A percentile compares a stretch with the other conserved stretches of the same genome.
These are phyloP conservation scores for Penaeus indicus DNA, from an alignment of 1,140 invertebrate genomes.

Conservation along the genomic window DNA sequence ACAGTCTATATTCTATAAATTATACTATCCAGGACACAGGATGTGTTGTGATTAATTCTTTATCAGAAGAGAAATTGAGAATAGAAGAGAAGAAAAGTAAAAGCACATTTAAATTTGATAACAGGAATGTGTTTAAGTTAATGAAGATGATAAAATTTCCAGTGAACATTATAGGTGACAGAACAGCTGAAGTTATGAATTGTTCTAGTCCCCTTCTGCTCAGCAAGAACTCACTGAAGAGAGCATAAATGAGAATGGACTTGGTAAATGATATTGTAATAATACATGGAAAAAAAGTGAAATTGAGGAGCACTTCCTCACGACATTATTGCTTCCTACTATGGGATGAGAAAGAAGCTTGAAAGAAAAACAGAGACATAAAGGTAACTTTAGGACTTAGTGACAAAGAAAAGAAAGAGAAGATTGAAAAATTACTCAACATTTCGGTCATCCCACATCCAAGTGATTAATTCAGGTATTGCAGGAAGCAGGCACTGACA, in stretches of 20 bases:
- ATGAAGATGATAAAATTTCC: constrained; percentile 6
- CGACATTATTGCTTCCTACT: neutral
- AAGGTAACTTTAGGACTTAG: neutral
- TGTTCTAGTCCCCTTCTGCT: neutral
- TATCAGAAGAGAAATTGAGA: neutral
- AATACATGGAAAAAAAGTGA: neutral
- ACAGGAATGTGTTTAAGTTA: neutral
- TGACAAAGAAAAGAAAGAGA: neutral
- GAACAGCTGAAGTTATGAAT: neutral
- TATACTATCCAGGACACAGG: too few relatives aligned
- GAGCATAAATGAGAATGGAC: neutral
- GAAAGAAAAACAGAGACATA: neutral
- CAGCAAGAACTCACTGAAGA: neutral
- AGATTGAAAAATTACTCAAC: neutral
- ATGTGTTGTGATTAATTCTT: too few relatives aligned
- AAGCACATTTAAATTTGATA: constrained; percentile 5
- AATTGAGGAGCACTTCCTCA: neutral
- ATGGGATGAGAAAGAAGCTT: neutral
- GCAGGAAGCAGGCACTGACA: neutral
- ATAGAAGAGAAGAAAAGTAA: neutral
- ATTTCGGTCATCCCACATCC: too few relatives aligned
- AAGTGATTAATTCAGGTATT: too few relatives aligned
- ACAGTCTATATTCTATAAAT: too few relatives aligned
- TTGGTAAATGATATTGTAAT: neutral
- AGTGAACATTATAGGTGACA: constrained; percentile 11